Evolutionary conservation across 2,797 vertebrate genomes (phyloP).

Genomic region (Lophura swinhoii): DNA sequence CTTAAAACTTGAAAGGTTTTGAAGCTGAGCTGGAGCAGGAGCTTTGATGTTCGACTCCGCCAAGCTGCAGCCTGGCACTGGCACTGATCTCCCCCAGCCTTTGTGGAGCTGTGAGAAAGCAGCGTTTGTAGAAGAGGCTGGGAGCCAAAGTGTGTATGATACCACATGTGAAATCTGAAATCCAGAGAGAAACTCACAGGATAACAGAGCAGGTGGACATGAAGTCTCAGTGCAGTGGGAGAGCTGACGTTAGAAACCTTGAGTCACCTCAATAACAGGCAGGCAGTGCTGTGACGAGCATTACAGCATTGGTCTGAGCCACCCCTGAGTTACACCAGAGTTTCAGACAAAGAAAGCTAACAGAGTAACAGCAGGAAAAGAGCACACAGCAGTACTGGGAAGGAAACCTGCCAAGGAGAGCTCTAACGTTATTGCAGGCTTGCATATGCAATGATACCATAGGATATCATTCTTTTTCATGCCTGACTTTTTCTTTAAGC

Average conservation of each 20-base stretch:
- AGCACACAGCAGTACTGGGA: not conserved
- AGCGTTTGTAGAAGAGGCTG: not conserved
- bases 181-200: not conserved
- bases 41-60: not conserved
- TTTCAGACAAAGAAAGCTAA: not conserved
- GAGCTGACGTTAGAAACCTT: not conserved
- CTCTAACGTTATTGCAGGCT: not conserved
- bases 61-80: not conserved
- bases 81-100: not conserved
- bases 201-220: not conserved
- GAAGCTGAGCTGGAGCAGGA: not conserved
- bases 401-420: not conserved
- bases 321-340: not conserved
- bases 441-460: not conserved
- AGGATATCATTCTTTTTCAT: not conserved
- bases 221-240: not conserved
- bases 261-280: fast-evolving
- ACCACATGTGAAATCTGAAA: not conserved
- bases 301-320: not conserved
- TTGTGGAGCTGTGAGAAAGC: not conserved
- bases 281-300: too few relatives aligned
- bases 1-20: slow-evolving; percentile 11
- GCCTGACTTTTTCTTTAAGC: not conserved
- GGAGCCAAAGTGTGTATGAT: not conserved
- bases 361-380: not conserved